These are phyloP conservation scores for Xanthostigma xanthostigma DNA, from an alignment of 2,888 invertebrate genomes.

Conservation along the genomic window DNA sequence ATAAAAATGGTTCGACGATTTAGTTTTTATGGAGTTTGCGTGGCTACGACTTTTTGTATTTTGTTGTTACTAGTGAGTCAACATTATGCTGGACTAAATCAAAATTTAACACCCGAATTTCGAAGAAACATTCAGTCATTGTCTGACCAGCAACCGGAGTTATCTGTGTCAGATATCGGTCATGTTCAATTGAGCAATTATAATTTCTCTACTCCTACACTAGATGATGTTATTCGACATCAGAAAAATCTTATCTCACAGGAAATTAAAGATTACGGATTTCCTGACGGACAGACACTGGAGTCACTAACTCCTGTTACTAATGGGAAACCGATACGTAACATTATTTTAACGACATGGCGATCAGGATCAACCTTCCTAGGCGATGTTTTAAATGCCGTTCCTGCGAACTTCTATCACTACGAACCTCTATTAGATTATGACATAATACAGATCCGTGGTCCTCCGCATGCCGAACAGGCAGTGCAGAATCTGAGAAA, in stretches of 20 bases:
- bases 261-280: constrained; percentile 45
- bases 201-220: constrained; percentile 25
- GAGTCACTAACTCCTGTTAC: constrained; percentile 53
- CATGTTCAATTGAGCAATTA: constrained; percentile 8
- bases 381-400: constrained; percentile 68
- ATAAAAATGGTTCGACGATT: constrained; percentile 12
- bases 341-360: constrained; percentile 77
- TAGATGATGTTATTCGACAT: constrained; percentile 39
- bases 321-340: constrained; percentile 57
- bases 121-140: constrained; percentile 12
- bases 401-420: constrained; percentile 79
- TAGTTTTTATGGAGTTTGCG: constrained; percentile 12
- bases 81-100: constrained; percentile 10
- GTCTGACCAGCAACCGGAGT: constrained; percentile 13
- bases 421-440: constrained; percentile 78
- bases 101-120: constrained; percentile 10
- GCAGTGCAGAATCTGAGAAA: constrained; percentile 54
- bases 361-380: constrained; percentile 82
- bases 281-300: constrained; percentile 42
- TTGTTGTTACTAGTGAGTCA: constrained; percentile 12
- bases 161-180: constrained; percentile 3
- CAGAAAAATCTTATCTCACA: constrained; percentile 36
- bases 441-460: constrained; percentile 68
- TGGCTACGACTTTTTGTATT: constrained; percentile 12
- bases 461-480: constrained; percentile 49